phyloP scores from a whole-genome alignment of 1,140 invertebrate genomes.

The Cotesia vestalis region DNA sequence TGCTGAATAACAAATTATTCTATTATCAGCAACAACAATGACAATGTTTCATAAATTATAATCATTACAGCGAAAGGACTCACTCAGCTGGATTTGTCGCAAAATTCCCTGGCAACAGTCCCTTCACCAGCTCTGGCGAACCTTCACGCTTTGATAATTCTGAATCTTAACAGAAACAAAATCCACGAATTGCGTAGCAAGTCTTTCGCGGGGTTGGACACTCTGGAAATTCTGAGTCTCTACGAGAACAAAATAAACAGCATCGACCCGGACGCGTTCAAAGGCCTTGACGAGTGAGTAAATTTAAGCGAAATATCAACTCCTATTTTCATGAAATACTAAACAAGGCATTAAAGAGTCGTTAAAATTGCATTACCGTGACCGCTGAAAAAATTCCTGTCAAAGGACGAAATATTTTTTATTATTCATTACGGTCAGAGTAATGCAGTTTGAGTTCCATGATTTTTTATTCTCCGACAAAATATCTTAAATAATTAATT shows the following conservation, averaged over 20 bases:
- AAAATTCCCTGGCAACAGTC: conserved; percentile 79
- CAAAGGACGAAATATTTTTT: conserved; percentile 7
- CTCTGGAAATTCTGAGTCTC: conserved; percentile 84
- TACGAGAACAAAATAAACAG: conserved; percentile 86
- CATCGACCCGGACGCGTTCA: conserved; percentile 83
- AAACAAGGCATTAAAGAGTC: too few relatives aligned
- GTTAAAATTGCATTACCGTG: too few relatives aligned
- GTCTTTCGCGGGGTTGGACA: conserved; percentile 85
- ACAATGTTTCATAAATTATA: background rate
- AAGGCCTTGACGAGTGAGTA: conserved; percentile 81
- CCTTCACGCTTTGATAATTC: conserved; percentile 82
- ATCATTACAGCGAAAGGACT: conserved; percentile 76
- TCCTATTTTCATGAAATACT: too few relatives aligned
- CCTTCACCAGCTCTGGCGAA: conserved; percentile 82
- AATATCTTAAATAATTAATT: too few relatives aligned
- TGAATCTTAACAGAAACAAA: conserved; percentile 91
- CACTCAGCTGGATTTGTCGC: conserved; percentile 83
- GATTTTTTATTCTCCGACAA: background rate
- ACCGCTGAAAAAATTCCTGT: background rate
- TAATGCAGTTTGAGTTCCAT: background rate
- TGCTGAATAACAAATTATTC: too few relatives aligned
- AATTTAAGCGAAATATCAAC: too few relatives aligned
- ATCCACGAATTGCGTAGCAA: conserved; percentile 77
- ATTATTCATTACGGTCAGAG: background rate
- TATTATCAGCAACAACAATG: too few relatives aligned